Base-by-base conservation (phyloP, 2,888 invertebrate species). In the Drosophila aldrichi region DNA sequence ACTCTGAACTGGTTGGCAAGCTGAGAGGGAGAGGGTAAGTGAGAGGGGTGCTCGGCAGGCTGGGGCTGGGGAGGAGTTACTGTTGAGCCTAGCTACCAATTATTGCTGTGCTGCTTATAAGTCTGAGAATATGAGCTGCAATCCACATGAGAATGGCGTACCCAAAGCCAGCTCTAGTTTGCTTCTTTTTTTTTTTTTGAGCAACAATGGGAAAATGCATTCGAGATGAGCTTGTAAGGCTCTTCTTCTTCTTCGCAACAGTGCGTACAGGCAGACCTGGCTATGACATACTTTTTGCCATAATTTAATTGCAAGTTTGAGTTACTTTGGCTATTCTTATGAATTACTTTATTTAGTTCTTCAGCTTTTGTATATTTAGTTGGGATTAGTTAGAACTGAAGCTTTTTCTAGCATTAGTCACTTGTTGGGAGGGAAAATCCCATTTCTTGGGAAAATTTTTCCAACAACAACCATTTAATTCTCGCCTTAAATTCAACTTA, bases 1-100 rank as follows among this genome's bases (percentile, higher is more conserved):
- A 81, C 81, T 79, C 74, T 74, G 75, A 70, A 74, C 72, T 65
- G 74, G 77, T 77, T 77, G 78, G 62, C 64, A n/a, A n/a, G n/a
- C n/a, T n/a, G n/a, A n/a, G n/a, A n/a, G n/a, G n/a, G n/a, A n/a
- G n/a, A n/a, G n/a, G n/a, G n/a, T n/a, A n/a, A n/a, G n/a, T n/a
- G n/a, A n/a, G n/a, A n/a, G 25, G 25, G 25, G 6, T 0, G 25
- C 6, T 25, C 8, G 8, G 29, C 29, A 8, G 29, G 29, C 25
- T 29, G 29, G 29, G 29, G 41, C 44, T 22, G 44, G 44, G 44
- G 22, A 44, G 44, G 44, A 44, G 44, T 44, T 16, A 7, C 44
- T 22, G 56, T 2, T 38, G 25, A 55, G 56, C 40, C 62, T 36
- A 57, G 70, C 55, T 61, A 68, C 41, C 66, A 72, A 55, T 73